Conservation (phyloP, 2,797 vertebrate genomes). For the Diplodus sargus region DNA sequence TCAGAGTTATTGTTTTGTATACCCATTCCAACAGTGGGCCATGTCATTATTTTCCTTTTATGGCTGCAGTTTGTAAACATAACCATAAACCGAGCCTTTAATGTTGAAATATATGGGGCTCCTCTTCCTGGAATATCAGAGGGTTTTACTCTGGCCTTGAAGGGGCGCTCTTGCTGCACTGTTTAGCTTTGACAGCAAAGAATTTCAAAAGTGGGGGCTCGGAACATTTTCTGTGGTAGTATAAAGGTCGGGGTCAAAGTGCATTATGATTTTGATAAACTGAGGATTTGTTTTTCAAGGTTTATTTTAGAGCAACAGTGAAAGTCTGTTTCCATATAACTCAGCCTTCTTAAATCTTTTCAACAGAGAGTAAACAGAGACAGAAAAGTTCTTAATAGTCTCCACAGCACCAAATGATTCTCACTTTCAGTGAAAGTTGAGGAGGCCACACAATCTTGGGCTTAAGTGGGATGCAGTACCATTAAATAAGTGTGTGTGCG, state of each 20-base stretch:
- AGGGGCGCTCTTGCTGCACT: conserved; percentile 43
- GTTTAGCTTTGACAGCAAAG: conserved; percentile 25
- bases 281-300: not conserved
- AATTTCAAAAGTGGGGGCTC: not conserved
- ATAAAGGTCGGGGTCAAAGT: not conserved
- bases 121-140: conserved; percentile 1
- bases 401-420: conserved; percentile 44
- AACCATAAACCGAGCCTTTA: conserved; percentile 16
- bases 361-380: conserved; percentile 17
- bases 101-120: conserved; percentile 13
- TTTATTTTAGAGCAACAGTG: not conserved
- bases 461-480: conserved; percentile 70
- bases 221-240: not conserved
- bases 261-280: conserved; percentile 8
- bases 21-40: conserved; percentile 1
- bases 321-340: not conserved
- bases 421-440: conserved; percentile 60
- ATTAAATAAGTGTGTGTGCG: conserved; percentile 60
- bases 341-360: conserved; percentile 18
- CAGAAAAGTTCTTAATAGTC: conserved; percentile 54
- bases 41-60: not conserved
- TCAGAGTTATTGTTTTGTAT: conserved; percentile 15
- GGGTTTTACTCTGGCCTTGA: conserved; percentile 37
- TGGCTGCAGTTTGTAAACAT: conserved; percentile 26
- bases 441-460: conserved; percentile 60